Evolutionary conservation across 1,140 invertebrate genomes (phyloP).

Genomic region (Heterodera schachtii): DNA sequence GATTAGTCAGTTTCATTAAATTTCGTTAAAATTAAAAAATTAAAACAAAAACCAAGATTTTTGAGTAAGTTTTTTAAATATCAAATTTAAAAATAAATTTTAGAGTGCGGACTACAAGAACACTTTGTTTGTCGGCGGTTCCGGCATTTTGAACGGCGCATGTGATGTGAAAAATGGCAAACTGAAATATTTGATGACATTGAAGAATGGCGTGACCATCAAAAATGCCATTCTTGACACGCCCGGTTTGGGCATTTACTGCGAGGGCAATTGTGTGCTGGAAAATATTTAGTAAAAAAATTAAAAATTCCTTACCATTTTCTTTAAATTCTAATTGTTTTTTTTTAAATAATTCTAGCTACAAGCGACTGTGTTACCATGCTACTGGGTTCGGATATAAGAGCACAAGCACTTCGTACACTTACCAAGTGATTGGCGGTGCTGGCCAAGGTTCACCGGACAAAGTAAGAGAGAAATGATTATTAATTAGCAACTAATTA

Average conservation of each 20-base stretch:
- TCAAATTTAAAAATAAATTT: not conserved
- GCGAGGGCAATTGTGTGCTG: not conserved
- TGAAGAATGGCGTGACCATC: not conserved
- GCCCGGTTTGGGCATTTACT: not conserved
- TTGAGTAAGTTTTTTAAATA: no score
- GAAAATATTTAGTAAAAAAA: not conserved
- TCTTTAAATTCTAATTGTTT: no score
- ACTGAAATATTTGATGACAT: not conserved
- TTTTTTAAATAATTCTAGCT: not conserved
- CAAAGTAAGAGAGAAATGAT: not conserved
- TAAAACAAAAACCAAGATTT: no score
- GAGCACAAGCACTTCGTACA: not conserved
- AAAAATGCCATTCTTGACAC: not conserved
- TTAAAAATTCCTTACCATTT: not conserved
- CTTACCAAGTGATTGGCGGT: not conserved
- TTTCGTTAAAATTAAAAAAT: no score
- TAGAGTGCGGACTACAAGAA: not conserved
- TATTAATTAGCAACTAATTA: not conserved
- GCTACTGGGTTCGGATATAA: not conserved
- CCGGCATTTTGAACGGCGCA: not conserved
- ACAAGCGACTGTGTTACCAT: not conserved
- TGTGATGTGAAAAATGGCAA: not conserved
- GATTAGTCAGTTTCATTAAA: no score
- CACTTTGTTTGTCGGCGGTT: not conserved
- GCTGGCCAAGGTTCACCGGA: not conserved